A percentile compares a stretch with the other conserved stretches of the same genome.
These are phyloP conservation scores for Odontocolon sp. DNA, from an alignment of 2,888 invertebrate species.

Conservation along the genomic window DNA sequence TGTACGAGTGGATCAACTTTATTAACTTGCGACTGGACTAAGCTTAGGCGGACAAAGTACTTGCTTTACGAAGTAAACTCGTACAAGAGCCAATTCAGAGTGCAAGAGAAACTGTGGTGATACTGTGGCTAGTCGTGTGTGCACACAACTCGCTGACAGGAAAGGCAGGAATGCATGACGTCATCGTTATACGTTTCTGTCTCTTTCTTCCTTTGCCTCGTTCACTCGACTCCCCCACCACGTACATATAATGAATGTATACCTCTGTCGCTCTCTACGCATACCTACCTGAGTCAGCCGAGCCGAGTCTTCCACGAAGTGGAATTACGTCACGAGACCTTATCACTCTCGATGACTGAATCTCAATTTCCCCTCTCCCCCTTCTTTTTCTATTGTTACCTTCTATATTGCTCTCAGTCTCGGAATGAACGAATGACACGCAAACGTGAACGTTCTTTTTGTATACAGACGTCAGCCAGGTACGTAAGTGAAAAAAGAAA, in stretches of 20 bases:
- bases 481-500: background rate
- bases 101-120: background rate
- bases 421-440: background rate
- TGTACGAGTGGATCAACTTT: background rate
- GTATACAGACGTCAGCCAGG: background rate
- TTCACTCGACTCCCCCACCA: conserved; percentile 1
- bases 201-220: conserved; percentile 3
- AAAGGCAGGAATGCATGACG: conserved; percentile 61
- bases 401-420: background rate
- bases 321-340: conserved; percentile 38
- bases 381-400: background rate
- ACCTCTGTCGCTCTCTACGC: conserved; percentile 2
- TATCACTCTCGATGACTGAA: conserved; percentile 50
- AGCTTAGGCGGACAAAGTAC: conserved; percentile 18
- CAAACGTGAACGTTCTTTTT: background rate
- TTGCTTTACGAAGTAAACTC: conserved; percentile 52
- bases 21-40: background rate
- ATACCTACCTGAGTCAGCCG: conserved; percentile 58
- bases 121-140: background rate
- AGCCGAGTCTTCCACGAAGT: conserved; percentile 32
- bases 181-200: conserved; percentile 38
- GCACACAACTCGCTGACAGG: conserved; percentile 40
- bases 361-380: conserved; percentile 4
- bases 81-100: conserved; percentile 26
- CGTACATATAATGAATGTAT: background rate